A percentile compares a stretch with the other conserved stretches of the same genome.
Evolutionary conservation across 1,140 invertebrate species (phyloP).

Genomic region (Drosophila sp.): DNA sequence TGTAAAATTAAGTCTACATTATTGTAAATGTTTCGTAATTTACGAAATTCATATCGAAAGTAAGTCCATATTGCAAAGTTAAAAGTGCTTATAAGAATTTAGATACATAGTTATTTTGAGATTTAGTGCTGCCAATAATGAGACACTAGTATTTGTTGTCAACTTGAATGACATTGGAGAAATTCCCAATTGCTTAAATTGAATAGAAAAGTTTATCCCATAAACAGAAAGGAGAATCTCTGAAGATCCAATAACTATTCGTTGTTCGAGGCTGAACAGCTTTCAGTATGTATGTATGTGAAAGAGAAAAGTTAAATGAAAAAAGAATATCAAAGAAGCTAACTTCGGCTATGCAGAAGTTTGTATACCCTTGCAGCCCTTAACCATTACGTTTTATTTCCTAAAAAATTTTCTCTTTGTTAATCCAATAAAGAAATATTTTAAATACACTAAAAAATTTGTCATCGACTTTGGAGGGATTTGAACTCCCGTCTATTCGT

Average conservation of each 20-base stretch:
- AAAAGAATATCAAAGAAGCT: too few species aligned
- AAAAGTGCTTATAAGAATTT: too few species aligned
- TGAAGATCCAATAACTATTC: background rate
- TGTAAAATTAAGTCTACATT: background rate
- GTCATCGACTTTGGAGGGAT: too few species aligned
- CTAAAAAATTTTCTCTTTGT: too few species aligned
- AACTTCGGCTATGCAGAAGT: too few species aligned
- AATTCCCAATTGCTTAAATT: background rate
- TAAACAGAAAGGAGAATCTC: background rate
- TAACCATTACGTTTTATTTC: too few species aligned
- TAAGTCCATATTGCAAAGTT: background rate
- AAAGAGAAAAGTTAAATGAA: background rate
- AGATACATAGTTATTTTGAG: background rate
- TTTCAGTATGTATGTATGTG: slow-evolving; percentile 3
- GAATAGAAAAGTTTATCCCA: slow-evolving; percentile 6
- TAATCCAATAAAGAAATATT: too few species aligned
- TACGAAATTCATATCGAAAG: background rate
- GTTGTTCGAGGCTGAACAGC: background rate
- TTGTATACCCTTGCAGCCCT: too few species aligned
- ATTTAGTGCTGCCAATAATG: background rate
- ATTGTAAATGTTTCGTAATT: background rate
- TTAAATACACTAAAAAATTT: too few species aligned
- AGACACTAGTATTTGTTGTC: background rate
- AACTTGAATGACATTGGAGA: background rate
- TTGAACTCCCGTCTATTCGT: too few species aligned